phyloP scores from a whole-genome alignment of 2,113 vertebrate species.

The mouse (Mus musculus) region DNA sequence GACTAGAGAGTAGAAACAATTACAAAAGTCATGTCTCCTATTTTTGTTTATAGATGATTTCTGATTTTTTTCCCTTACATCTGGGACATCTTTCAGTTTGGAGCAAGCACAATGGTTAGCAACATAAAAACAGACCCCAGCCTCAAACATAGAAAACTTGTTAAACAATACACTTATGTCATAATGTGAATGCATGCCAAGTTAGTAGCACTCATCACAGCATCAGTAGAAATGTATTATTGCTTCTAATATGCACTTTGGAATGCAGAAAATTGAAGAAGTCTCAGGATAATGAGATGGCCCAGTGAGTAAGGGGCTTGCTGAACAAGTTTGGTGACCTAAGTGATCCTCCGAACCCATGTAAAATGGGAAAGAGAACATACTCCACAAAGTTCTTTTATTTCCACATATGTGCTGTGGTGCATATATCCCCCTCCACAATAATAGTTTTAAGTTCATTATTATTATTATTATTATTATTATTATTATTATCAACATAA shows the following conservation, averaged over 20 bases:
- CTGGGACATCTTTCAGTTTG: accelerated
- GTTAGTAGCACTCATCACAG: not conserved
- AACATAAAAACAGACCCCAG: conserved; percentile 26
- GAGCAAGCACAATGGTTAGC: not conserved
- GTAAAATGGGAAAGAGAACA: too few relatives aligned
- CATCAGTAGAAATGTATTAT: not conserved
- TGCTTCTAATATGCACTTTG: not conserved
- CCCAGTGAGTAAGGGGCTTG: not conserved
- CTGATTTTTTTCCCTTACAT: conserved; percentile 4
- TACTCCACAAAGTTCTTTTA: not conserved
- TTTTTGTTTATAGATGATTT: not conserved
- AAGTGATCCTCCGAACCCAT: not conserved
- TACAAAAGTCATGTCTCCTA: conserved; percentile 39
- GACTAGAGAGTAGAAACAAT: conserved; percentile 52
- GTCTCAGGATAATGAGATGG: not conserved
- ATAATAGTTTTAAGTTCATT: not conserved
- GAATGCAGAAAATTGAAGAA: conserved; percentile 13
- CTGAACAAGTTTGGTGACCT: not conserved
- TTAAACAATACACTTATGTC: not conserved
- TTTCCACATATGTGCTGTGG: too few relatives aligned
- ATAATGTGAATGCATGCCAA: not conserved
- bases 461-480: not conserved
- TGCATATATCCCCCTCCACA: too few relatives aligned
- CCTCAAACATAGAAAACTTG: not conserved
- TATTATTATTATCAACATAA: not conserved